Conservation (phyloP, 2,888 invertebrate species). For the Scrobipalpa costella region DNA sequence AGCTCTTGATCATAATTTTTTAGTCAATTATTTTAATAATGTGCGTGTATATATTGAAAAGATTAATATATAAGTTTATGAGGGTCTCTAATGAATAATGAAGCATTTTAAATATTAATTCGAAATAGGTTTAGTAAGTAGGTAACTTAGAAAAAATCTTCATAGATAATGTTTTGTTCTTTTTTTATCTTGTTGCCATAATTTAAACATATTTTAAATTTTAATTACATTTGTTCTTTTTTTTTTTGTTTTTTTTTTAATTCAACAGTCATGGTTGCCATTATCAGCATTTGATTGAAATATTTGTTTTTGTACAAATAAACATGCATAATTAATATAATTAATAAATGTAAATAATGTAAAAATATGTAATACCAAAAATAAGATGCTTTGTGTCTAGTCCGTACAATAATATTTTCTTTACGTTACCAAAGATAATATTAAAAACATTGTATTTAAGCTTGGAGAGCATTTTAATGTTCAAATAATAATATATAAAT, state of each 20-base stretch:
- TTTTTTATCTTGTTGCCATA: background rate
- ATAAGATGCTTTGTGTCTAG: constrained; percentile 37
- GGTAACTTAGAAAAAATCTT: too few species aligned
- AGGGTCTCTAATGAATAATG: too few species aligned
- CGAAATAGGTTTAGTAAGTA: too few species aligned
- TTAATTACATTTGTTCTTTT: background rate
- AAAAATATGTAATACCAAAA: background rate
- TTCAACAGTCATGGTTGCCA: background rate
- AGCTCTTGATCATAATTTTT: too few species aligned
- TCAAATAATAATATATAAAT: background rate
- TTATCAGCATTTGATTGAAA: background rate
- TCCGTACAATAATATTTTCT: constrained; percentile 4
- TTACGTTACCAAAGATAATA: constrained; percentile 6
- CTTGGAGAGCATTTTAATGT: background rate
- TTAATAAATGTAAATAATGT: constrained; percentile 6
- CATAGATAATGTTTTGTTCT: too few species aligned
- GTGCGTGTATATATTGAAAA: too few species aligned
- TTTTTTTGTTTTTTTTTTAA: too few species aligned
- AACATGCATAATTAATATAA: background rate
- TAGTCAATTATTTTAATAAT: too few species aligned
- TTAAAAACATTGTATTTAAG: background rate
- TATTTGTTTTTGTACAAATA: too few species aligned
- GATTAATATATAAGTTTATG: too few species aligned
- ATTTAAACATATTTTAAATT: background rate
- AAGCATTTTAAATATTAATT: too few species aligned